phyloP scores from a whole-genome alignment of 2,113 vertebrate genomes.

The Oxygymnocypris stewartii region DNA sequence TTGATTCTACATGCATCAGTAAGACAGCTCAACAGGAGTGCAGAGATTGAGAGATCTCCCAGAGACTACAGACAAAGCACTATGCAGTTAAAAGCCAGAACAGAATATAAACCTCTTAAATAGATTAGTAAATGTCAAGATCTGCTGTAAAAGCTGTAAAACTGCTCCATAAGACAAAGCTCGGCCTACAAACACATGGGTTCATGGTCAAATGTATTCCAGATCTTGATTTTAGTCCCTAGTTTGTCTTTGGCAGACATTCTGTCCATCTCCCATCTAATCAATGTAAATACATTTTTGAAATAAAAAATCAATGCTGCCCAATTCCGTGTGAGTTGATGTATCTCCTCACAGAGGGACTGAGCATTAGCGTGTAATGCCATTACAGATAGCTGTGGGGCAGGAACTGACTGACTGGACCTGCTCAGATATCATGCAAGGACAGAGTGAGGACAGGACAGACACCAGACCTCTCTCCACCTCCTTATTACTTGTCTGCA shows the following conservation, averaged over 20 bases:
- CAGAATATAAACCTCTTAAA: slow-evolving; percentile 26
- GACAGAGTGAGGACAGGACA: slow-evolving; percentile 25
- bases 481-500: slow-evolving; percentile 20
- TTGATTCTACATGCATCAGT: not conserved
- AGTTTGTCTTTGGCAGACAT: slow-evolving; percentile 54
- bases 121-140: slow-evolving; percentile 27
- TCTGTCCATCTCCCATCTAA: slow-evolving; percentile 59
- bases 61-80: not conserved
- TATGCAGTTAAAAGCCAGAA: not conserved
- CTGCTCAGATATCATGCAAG: slow-evolving; percentile 41
- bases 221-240: slow-evolving; percentile 20
- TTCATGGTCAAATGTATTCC: slow-evolving; percentile 6
- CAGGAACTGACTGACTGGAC: slow-evolving; percentile 24
- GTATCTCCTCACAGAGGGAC: slow-evolving; percentile 52
- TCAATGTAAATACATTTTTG: slow-evolving; percentile 69
- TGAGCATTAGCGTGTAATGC: slow-evolving; percentile 65
- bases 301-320: slow-evolving; percentile 71
- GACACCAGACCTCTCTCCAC: slow-evolving; percentile 27
- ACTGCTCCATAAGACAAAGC: slow-evolving; percentile 6
- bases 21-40: not conserved
- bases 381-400: slow-evolving; percentile 59
- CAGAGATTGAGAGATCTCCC: not conserved
- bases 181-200: not conserved
- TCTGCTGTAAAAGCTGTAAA: slow-evolving; percentile 10
- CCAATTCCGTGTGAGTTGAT: slow-evolving; percentile 60